phyloP scores from a whole-genome alignment of 2,113 vertebrate genomes.

The Nymphicus hollandicus region DNA sequence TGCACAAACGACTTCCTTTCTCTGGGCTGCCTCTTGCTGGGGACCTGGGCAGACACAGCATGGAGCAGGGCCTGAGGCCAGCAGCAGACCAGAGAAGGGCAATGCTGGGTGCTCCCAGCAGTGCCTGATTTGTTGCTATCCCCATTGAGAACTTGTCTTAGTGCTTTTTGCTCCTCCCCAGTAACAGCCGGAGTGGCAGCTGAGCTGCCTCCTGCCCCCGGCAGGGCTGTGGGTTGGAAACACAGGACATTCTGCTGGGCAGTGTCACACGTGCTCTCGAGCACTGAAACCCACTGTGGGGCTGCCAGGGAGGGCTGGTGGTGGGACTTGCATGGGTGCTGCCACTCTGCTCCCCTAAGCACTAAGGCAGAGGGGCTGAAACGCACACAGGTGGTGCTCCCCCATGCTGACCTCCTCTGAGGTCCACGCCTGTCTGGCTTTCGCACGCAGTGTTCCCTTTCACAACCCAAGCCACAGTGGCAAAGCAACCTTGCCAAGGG shows the following conservation, averaged over 20 bases:
- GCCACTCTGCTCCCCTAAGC: not conserved
- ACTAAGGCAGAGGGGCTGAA: not conserved
- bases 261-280: fast-evolving
- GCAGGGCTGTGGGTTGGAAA: not conserved
- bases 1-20: fast-evolving
- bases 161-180: not conserved
- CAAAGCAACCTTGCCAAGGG: not conserved
- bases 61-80: not conserved
- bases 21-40: not conserved
- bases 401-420: not conserved
- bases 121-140: not conserved
- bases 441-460: not conserved
- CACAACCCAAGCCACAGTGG: not conserved
- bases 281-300: not conserved
- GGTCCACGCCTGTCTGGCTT: not conserved
- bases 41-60: not conserved
- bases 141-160: not conserved
- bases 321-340: not conserved
- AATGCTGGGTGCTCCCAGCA: not conserved
- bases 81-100: not conserved
- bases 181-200: fast-evolving
- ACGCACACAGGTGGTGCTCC: not conserved
- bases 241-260: not conserved
- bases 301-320: not conserved
- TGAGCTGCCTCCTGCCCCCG: not conserved